Evolutionary conservation across 2,797 vertebrate species (phyloP), one percentile per base, ranked within the genome.

Genomic region (Tokudaia muenninki): DNA sequence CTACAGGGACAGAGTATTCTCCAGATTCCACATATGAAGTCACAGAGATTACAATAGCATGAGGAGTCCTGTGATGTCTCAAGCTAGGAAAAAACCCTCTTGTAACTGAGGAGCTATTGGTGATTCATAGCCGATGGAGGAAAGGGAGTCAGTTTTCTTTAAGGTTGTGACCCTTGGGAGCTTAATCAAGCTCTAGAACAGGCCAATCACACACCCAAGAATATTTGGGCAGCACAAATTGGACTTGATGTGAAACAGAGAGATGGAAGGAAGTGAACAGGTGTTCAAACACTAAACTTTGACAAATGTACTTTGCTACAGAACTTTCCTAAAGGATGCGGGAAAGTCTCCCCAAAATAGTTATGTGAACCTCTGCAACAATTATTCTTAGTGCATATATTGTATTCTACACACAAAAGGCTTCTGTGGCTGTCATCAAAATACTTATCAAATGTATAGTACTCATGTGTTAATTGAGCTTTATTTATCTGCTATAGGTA

Each of bases 401-500:
- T 52, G 19, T 87, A 63, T 47, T 78, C 9, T 61, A 93, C 21
- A 87, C 92, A 65, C 83, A 44, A 83, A 87, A 93, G 74, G 72
- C 47, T 82, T 88, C 61, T 88, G 19, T 29, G 91, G 9, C 22
- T 87, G 70, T 34, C 52, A 75, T 90, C 29, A 84, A 29, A 90
- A 86, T 87, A n/a, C 21, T 80, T 84, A 31, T 21, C 65, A 90
- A 47, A 65, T 61, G 0, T n/a, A 14, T 55, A 37, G 50, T 34
- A 74, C 94, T 74, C 78, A 52, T 79, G 61, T 91, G 52, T 92
- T 92, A 88, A 57, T 6, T 75, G 74, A 84, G 22, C 22, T 83
- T 80, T 83, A 78, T 81, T 91, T 91, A 88, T 67, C 92, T 94
- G 61, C 77, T 50, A 79, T 8, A 50, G 24, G 19, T 90, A 50